Evolutionary conservation across 2,797 vertebrate species (phyloP).

Genomic region (Scyliorhinus canicula): DNA sequence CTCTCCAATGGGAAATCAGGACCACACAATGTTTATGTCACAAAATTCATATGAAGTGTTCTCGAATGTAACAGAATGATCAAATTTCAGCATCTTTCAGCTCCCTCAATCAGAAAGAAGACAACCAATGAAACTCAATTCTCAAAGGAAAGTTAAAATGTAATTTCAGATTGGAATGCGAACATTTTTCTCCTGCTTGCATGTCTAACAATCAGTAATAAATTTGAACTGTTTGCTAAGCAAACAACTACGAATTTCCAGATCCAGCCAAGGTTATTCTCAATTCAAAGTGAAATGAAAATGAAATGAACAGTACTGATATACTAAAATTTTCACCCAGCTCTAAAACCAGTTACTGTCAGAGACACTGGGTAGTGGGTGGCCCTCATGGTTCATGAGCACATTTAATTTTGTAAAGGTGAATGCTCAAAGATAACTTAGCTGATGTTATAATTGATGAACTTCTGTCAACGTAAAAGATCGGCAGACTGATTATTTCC

Average conservation of each 20-base stretch:
- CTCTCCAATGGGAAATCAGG: neutral
- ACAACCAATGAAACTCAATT: neutral
- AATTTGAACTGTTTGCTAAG: neutral
- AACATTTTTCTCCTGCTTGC: neutral
- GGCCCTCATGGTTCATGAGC: neutral
- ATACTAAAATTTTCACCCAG: neutral
- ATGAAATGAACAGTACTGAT: neutral
- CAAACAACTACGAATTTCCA: neutral
- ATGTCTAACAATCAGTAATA: neutral
- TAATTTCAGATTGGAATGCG: neutral
- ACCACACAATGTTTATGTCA: neutral
- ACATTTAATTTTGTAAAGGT: neutral
- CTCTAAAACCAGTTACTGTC: neutral
- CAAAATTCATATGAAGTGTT: neutral
- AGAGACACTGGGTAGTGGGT: neutral
- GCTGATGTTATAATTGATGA: neutral
- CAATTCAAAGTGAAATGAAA: neutral
- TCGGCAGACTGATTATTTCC: neutral
- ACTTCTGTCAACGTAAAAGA: neutral
- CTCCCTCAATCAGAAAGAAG: neutral
- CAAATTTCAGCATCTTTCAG: neutral
- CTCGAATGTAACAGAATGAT: neutral
- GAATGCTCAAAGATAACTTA: neutral
- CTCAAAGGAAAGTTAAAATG: constrained; percentile 44
- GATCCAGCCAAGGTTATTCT: neutral